phyloP scores from a whole-genome alignment of 35 echinoderm and acorn worm species.

The Lytechinus variegatus region DNA sequence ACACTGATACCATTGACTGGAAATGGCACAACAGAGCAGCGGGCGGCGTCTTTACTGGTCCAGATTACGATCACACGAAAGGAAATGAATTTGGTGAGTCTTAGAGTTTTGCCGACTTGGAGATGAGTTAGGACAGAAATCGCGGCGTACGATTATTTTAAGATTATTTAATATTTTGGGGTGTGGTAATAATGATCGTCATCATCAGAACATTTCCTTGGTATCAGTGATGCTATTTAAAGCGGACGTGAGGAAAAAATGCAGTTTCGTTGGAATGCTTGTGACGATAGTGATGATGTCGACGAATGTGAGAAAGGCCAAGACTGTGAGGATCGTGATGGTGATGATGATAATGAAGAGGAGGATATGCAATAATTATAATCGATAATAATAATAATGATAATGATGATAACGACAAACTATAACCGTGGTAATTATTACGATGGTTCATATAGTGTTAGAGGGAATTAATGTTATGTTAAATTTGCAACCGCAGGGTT shows the following conservation, averaged over 20 bases:
- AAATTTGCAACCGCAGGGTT: slow-evolving; percentile 47
- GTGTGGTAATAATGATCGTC: too few relatives aligned
- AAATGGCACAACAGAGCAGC: slow-evolving; percentile 70
- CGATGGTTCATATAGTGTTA: too few relatives aligned
- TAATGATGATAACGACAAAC: too few relatives aligned
- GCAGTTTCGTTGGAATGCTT: too few relatives aligned
- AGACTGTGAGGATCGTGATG: not conserved
- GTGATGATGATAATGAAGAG: not conserved
- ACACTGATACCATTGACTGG: slow-evolving; percentile 78
- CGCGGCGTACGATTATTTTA: too few relatives aligned
- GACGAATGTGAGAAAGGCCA: not conserved
- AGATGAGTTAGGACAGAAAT: too few relatives aligned
- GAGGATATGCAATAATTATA: not conserved
- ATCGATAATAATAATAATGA: not conserved
- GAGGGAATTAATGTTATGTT: not conserved
- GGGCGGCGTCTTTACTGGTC: slow-evolving; percentile 55
- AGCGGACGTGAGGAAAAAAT: too few relatives aligned
- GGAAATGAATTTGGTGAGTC: slow-evolving; percentile 65
- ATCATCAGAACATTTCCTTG: too few relatives aligned
- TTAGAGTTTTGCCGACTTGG: too few relatives aligned
- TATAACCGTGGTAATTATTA: too few relatives aligned
- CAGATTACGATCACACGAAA: slow-evolving; percentile 73
- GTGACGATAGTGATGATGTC: not conserved
- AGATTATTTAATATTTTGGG: too few relatives aligned
- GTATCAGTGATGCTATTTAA: too few relatives aligned